Conservation (phyloP, 2,113 vertebrate species). For the Clarias magur region DNA sequence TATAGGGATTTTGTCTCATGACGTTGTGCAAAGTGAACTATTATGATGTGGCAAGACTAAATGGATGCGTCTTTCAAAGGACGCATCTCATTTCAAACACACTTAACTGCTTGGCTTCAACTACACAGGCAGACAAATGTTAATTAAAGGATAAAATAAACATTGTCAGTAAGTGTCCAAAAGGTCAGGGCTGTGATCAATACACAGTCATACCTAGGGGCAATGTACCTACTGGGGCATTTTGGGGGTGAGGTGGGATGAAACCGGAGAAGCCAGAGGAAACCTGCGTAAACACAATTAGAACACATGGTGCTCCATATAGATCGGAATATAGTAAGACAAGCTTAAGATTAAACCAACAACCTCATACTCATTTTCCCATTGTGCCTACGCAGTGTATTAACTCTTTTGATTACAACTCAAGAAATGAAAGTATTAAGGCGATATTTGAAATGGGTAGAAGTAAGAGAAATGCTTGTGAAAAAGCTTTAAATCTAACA, state of each 20-base stretch:
- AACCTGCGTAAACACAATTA: not conserved
- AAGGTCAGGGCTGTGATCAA: not conserved
- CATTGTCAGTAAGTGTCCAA: not conserved
- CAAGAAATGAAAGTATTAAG: not conserved
- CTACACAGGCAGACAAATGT: not conserved
- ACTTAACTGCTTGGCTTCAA: not conserved
- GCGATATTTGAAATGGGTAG: not conserved
- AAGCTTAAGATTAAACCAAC: not conserved
- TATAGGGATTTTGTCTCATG: not conserved
- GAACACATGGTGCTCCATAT: not conserved
- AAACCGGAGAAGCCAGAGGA: not conserved
- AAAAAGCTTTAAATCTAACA: not conserved
- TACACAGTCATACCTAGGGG: not conserved
- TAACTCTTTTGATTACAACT: not conserved
- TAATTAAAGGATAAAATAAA: not conserved
- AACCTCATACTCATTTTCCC: not conserved
- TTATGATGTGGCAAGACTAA: not conserved
- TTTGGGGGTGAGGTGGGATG: not conserved
- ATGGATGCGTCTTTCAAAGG: not conserved
- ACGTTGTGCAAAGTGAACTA: conserved; percentile 8
- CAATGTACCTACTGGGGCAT: not conserved
- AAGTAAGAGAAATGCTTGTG: not conserved
- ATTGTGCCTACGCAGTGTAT: not conserved
- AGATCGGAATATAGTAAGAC: not conserved
- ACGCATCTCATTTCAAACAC: not conserved